A percentile compares a stretch with the other conserved stretches of the same genome.
Evolutionary conservation across 2,113 vertebrate genomes (phyloP).

Genomic region (Lamprotornis superbus): DNA sequence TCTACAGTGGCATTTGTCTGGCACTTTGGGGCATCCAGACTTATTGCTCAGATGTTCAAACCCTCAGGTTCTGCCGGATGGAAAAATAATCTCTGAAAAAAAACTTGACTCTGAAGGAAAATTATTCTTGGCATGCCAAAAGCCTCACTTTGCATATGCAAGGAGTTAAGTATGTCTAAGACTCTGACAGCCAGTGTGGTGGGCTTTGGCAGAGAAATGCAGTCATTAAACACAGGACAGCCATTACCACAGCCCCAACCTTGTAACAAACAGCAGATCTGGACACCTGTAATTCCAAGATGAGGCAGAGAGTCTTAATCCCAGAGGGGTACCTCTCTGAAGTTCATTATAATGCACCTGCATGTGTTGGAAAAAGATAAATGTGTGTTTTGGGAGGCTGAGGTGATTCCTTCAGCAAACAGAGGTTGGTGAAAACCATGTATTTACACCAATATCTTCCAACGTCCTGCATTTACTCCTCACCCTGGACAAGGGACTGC

Average conservation of each 20-base stretch:
- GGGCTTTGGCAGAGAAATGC: neutral
- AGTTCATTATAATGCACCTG: neutral
- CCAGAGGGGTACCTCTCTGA: fast-evolving
- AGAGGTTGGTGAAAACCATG: neutral
- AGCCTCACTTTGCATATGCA: neutral
- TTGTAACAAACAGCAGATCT: neutral
- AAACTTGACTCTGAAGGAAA: neutral
- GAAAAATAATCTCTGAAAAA: neutral
- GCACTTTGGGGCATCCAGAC: neutral
- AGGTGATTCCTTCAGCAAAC: neutral
- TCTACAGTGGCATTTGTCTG: neutral
- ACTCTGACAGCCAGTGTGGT: neutral
- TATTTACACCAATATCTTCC: neutral
- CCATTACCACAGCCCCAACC: neutral
- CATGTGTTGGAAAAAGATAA: neutral
- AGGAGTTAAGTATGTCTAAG: neutral
- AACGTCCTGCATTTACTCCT: neutral
- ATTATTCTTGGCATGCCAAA: neutral
- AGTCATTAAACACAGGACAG: neutral
- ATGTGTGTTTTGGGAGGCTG: neutral
- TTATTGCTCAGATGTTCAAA: neutral
- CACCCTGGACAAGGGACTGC: neutral
- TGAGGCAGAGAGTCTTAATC: neutral
- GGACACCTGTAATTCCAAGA: neutral
- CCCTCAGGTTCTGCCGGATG: neutral